phyloP scores from a whole-genome alignment of 2,888 invertebrate species.

The Amphipyra berbera region DNA sequence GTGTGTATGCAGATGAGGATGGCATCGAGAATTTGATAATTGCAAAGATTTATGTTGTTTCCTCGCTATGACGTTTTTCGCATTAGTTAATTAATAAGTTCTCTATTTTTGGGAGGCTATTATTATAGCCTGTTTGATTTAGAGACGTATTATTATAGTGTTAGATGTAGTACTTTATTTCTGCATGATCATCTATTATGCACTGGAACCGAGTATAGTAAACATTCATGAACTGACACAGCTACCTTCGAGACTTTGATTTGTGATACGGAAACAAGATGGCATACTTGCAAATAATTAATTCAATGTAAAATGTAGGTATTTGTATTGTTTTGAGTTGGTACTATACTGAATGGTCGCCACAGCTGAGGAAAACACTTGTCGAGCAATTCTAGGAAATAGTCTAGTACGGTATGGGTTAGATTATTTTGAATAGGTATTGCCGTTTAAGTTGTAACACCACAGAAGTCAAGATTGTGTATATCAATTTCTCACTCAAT shows the following conservation, averaged over 20 bases:
- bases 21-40: constrained; percentile 88
- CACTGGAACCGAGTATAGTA: not conserved
- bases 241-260: constrained; percentile 6
- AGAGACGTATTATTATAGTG: not conserved
- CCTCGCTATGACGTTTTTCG: constrained; percentile 57
- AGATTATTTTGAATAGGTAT: no score
- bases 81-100: constrained; percentile 60
- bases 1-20: constrained; percentile 87
- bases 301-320: not conserved
- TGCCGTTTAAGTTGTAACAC: no score
- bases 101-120: constrained; percentile 40
- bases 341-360: no score
- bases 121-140: constrained; percentile 21
- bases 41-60: constrained; percentile 87
- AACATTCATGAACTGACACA: not conserved
- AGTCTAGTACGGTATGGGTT: no score
- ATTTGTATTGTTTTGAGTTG: no score
- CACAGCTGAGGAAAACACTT: no score
- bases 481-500: no score
- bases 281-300: not conserved
- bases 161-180: not conserved
- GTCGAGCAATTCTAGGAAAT: no score
- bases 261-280: not conserved
- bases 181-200: not conserved
- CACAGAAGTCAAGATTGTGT: no score